phyloP scores from a whole-genome alignment of 1,140 invertebrate species.

The Globodera rostochiensis region DNA sequence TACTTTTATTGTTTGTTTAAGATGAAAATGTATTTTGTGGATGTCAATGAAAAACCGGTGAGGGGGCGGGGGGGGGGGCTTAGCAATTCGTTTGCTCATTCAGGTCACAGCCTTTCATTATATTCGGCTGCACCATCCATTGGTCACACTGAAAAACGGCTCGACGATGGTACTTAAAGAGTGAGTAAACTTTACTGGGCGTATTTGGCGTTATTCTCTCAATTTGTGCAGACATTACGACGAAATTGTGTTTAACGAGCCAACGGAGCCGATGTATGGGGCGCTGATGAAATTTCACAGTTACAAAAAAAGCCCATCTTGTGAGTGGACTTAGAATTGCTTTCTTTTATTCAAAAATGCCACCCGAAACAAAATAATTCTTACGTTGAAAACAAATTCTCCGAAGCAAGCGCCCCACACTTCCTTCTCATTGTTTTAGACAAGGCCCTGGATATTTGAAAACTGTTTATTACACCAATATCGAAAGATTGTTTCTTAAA shows the following conservation, averaged over 20 bases:
- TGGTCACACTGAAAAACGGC: conserved; percentile 68
- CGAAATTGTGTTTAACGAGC: conserved; percentile 91
- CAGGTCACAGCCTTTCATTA: conserved; percentile 93
- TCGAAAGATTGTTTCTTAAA: no score
- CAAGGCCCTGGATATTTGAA: no score
- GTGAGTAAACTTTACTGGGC: conserved; percentile 61
- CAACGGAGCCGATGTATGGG: conserved; percentile 88
- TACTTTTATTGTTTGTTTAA: conserved; percentile 20
- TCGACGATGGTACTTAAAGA: conserved; percentile 86
- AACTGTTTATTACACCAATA: no score
- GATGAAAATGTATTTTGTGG: conserved; percentile 96
- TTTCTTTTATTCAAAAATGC: background rate
- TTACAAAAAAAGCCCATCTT: conserved; percentile 37
- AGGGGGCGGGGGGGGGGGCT: conserved; percentile 65
- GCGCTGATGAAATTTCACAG: conserved; percentile 71
- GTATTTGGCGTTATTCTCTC: conserved; percentile 75
- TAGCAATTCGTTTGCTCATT: conserved; percentile 53
- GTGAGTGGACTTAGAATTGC: conserved; percentile 1
- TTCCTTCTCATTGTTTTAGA: no score
- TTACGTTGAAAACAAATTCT: no score
- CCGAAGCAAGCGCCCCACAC: no score
- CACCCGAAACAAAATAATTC: no score
- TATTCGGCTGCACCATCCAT: conserved; percentile 83
- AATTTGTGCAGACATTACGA: conserved; percentile 72
- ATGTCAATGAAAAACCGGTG: conserved; percentile 91